phyloP scores from a whole-genome alignment of 2,113 vertebrate genomes.

The Petrocephalus microphthalmus region DNA sequence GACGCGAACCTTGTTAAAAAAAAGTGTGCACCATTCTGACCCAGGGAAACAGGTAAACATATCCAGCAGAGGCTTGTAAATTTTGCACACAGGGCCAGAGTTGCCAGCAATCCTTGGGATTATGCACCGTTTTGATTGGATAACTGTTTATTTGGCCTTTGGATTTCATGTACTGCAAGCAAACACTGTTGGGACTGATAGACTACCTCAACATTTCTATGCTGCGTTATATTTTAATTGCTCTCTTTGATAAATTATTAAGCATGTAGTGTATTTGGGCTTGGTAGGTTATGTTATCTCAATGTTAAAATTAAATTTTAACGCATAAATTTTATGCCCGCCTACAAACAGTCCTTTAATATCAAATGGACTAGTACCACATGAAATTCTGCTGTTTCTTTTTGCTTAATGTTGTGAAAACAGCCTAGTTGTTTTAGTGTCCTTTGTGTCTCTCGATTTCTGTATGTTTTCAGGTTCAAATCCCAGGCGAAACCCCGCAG shows the following conservation, averaged over 20 bases:
- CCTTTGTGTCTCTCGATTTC: background rate
- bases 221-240: slow-evolving; percentile 5
- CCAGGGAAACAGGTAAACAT: background rate
- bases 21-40: background rate
- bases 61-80: background rate
- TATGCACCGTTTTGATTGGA: background rate
- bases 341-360: background rate
- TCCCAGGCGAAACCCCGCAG: background rate
- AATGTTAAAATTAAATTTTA: background rate
- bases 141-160: background rate
- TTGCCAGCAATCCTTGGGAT: background rate
- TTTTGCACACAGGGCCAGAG: background rate
- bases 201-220: background rate
- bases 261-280: background rate
- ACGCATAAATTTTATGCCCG: background rate
- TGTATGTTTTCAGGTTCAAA: background rate
- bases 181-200: background rate
- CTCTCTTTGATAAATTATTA: background rate
- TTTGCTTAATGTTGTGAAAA: background rate
- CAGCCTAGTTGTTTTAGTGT: background rate
- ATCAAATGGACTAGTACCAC: background rate
- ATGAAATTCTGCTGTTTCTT: background rate
- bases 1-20: background rate
- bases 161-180: background rate
- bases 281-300: background rate